Evolutionary conservation across 2,888 invertebrate genomes (phyloP).

Genomic region (Caenorhabditis sp.): DNA sequence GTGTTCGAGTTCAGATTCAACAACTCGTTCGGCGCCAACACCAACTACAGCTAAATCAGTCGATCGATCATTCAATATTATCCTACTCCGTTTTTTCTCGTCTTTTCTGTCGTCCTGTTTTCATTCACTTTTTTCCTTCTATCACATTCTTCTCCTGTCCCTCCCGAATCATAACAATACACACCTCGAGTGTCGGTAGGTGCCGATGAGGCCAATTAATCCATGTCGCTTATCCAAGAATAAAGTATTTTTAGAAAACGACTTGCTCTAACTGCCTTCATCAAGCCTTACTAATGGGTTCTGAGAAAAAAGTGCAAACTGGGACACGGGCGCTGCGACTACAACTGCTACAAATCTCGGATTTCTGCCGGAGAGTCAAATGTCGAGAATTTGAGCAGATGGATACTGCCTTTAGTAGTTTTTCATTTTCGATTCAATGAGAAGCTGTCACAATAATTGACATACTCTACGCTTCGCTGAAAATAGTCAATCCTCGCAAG

Average conservation of each 20-base stretch:
- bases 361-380: slow-evolving; percentile 19
- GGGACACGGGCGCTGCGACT: background rate
- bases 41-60: slow-evolving; percentile 40
- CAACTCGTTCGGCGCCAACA: slow-evolving; percentile 62
- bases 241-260: slow-evolving; percentile 21
- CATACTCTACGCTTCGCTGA: too few species aligned
- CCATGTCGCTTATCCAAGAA: background rate
- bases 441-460: too few species aligned
- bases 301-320: background rate
- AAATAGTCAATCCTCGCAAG: too few species aligned
- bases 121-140: background rate
- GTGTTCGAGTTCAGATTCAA: slow-evolving; percentile 66
- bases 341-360: slow-evolving; percentile 10
- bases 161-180: too few species aligned
- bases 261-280: background rate
- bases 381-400: slow-evolving; percentile 20
- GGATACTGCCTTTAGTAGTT: too few species aligned
- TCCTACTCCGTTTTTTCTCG: background rate
- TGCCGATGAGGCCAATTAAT: slow-evolving; percentile 26
- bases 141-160: too few species aligned
- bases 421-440: too few species aligned
- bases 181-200: slow-evolving; percentile 14
- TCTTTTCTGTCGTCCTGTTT: background rate
- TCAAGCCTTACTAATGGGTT: background rate
- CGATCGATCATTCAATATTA: background rate